Conservation (phyloP, 2,888 invertebrate species). For the Eurois occulta region DNA sequence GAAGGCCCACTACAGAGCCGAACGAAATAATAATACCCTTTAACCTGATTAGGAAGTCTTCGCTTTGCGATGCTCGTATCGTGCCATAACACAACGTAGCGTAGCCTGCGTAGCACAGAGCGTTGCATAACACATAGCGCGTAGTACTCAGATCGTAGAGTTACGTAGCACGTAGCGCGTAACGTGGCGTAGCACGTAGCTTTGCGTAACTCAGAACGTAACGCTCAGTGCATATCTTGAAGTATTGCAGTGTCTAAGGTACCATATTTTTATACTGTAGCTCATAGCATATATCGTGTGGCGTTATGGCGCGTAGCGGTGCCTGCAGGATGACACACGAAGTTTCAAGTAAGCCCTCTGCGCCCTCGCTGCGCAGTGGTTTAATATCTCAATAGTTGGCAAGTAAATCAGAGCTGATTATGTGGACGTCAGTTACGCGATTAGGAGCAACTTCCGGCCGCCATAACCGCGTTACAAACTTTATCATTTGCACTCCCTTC, state of each 20-base stretch:
- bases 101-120: not conserved
- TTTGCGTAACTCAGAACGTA: not conserved
- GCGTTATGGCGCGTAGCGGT: not conserved
- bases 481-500: constrained; percentile 68
- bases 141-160: not conserved
- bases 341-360: constrained; percentile 15
- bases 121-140: not conserved
- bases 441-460: constrained; percentile 56
- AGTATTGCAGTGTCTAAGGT: not conserved
- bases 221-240: not conserved
- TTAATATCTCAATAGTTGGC: constrained; percentile 50
- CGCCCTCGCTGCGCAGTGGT: not conserved
- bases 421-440: constrained; percentile 44
- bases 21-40: not conserved
- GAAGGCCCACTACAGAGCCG: not conserved
- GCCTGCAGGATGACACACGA: not conserved
- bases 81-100: too few species aligned
- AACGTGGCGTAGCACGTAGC: not conserved
- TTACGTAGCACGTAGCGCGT: not conserved
- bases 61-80: not conserved
- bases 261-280: not conserved
- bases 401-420: constrained; percentile 50
- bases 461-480: constrained; percentile 73
- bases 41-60: not conserved
- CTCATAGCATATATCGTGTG: not conserved